phyloP scores from a whole-genome alignment of 2,797 vertebrate genomes.

The Triplophysa yarkandensis region DNA sequence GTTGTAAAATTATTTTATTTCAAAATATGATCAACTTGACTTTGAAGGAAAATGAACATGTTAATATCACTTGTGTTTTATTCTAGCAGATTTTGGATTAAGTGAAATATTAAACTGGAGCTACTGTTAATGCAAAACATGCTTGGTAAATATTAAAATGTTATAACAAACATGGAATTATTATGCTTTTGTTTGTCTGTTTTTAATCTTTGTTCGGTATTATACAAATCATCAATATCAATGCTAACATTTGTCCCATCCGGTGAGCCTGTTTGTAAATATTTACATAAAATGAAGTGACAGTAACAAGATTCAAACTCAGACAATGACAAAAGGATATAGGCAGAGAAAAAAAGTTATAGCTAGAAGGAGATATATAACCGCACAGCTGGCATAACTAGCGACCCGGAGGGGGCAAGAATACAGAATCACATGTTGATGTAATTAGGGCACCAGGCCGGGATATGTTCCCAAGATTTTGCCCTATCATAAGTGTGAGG shows the following conservation, averaged over 20 bases:
- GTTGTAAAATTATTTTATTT: too few relatives aligned
- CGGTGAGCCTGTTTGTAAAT: not conserved
- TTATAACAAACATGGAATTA: too few relatives aligned
- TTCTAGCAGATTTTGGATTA: not conserved
- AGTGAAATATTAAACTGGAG: not conserved
- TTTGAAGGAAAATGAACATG: too few relatives aligned
- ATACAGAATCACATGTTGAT: not conserved
- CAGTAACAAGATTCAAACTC: slow-evolving; percentile 9
- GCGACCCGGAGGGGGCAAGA: not conserved
- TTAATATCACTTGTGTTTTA: not conserved
- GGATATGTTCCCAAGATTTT: slow-evolving; percentile 1
- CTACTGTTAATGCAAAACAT: too few relatives aligned
- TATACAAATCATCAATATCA: slow-evolving; percentile 61
- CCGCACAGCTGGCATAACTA: not conserved
- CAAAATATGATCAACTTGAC: too few relatives aligned
- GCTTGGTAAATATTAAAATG: too few relatives aligned
- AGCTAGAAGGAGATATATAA: not conserved
- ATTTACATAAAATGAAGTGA: not conserved
- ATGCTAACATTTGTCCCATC: not conserved
- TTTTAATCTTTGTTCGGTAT: slow-evolving; percentile 68
- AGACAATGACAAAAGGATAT: slow-evolving; percentile 59
- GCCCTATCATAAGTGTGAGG: not conserved
- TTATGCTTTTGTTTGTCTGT: slow-evolving; percentile 56
- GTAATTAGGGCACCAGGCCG: slow-evolving; percentile 25
- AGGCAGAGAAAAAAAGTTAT: slow-evolving; percentile 8